Conservation (phyloP, 2,113 vertebrate species). For the Myrmecobius fasciatus region DNA sequence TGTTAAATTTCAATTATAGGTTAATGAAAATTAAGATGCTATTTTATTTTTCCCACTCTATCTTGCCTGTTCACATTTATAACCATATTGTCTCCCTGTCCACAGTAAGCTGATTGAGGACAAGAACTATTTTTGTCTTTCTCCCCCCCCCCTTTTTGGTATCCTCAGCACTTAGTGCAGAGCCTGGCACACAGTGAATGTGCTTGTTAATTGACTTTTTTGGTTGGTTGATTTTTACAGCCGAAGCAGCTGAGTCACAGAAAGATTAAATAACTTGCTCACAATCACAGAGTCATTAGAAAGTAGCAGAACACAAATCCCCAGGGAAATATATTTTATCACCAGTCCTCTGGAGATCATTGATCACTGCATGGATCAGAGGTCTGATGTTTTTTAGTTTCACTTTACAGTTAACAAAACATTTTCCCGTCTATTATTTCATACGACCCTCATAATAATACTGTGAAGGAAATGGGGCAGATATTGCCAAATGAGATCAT, state of each 20-base stretch:
- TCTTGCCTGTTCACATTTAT: neutral
- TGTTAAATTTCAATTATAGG: neutral
- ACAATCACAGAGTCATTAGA: neutral
- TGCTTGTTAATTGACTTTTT: neutral
- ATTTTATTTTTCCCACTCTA: neutral
- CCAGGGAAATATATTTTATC: neutral
- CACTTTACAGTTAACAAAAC: neutral
- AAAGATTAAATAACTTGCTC: neutral
- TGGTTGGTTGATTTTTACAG: neutral
- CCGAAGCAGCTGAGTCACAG: neutral
- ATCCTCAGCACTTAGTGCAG: neutral
- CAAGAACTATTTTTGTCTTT: neutral
- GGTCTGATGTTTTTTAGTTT: neutral
- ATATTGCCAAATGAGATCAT: neutral
- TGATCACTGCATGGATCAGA: neutral
- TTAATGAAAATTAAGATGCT: neutral
- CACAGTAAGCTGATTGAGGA: neutral
- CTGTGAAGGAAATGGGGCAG: neutral
- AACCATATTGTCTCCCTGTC: neutral
- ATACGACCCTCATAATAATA: neutral
- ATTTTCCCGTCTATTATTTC: neutral
- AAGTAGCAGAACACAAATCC: neutral
- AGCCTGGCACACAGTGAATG: neutral
- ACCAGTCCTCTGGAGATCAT: neutral
- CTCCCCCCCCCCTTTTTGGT: neutral